These are phyloP conservation scores for Cryptus viduatorius DNA, from an alignment of 2,888 invertebrate species.

Conservation along the genomic window DNA sequence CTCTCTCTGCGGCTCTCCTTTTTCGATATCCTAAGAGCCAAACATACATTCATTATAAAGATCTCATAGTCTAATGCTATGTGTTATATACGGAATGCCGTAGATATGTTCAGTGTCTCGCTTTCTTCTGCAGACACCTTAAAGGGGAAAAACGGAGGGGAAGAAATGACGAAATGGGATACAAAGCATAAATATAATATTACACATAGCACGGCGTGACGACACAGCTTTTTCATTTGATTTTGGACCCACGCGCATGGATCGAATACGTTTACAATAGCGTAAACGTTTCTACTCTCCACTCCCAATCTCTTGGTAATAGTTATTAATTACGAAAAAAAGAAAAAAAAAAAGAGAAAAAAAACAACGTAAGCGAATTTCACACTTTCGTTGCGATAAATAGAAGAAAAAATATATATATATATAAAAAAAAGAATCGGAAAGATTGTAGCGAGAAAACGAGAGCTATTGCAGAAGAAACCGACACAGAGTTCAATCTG, in stretches of 20 bases:
- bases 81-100: conserved; percentile 4
- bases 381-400: neutral
- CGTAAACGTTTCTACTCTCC: conserved; percentile 27
- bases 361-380: conserved; percentile 2
- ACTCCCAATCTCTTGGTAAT: neutral
- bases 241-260: conserved; percentile 84
- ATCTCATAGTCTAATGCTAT: conserved; percentile 6
- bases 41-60: conserved; percentile 40
- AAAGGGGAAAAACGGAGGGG: conserved; percentile 69
- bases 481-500: conserved; percentile 74
- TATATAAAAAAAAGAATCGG: neutral
- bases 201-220: conserved; percentile 79
- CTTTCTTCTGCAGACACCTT: conserved; percentile 78
- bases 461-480: conserved; percentile 80
- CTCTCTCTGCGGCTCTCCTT: conserved; percentile 49
- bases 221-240: conserved; percentile 79
- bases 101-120: conserved; percentile 74
- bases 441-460: conserved; percentile 11
- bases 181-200: conserved; percentile 37
- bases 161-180: conserved; percentile 61
- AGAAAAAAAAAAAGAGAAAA: neutral
- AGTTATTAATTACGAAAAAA: neutral
- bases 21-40: conserved; percentile 56
- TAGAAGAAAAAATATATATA: neutral
- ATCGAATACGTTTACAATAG: conserved; percentile 53